Conservation (phyloP, 1,140 invertebrate species). For the Anastatus disparis region DNA sequence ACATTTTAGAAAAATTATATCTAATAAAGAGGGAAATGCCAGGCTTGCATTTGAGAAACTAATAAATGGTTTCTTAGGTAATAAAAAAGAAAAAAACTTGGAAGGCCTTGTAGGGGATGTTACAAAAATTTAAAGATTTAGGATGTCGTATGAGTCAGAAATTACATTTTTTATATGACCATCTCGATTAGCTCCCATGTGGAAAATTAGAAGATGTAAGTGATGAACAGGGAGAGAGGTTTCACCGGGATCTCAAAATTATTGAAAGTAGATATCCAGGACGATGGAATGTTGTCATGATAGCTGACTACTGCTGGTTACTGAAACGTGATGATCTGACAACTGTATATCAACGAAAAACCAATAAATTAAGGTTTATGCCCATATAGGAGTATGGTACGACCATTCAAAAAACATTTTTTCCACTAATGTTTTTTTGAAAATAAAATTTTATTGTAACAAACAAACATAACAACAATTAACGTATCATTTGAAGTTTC, state of each 20-base stretch:
- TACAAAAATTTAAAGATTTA: not conserved
- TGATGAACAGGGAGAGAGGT: no score
- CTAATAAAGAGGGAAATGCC: not conserved
- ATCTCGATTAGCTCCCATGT: conserved; percentile 30
- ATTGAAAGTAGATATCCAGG: conserved; percentile 49
- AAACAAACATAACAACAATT: no score
- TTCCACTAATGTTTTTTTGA: no score
- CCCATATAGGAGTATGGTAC: no score
- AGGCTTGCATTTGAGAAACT: not conserved
- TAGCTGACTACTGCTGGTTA: conserved; percentile 51
- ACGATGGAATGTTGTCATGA: conserved; percentile 46
- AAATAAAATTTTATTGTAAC: no score
- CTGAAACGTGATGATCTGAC: conserved; percentile 47
- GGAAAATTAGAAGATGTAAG: conserved; percentile 45
- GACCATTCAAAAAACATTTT: no score
- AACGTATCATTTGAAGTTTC: no score
- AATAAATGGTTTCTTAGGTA: not conserved
- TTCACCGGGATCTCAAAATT: conserved; percentile 30
- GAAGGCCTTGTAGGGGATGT: not conserved
- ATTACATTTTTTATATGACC: conserved; percentile 1
- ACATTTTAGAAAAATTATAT: not conserved
- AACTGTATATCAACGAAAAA: no score
- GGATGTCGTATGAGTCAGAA: conserved; percentile 9
- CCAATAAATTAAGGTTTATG: no score
- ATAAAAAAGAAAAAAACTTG: not conserved